These are phyloP conservation scores for Drosophila colorata DNA, from an alignment of 2,888 invertebrate genomes.

Conservation along the genomic window DNA sequence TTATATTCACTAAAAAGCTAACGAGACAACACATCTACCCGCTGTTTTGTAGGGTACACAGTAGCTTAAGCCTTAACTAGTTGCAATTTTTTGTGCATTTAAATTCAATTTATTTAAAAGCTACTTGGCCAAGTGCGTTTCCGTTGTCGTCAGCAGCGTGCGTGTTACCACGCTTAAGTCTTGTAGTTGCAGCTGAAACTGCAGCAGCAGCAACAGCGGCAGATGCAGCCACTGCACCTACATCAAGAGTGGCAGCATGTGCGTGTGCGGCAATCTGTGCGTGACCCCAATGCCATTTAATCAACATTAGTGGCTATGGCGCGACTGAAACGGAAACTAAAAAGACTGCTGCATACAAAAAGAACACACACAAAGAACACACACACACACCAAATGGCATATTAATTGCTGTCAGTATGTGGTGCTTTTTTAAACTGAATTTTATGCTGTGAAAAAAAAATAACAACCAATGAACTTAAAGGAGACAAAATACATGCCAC, in stretches of 20 bases:
- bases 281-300: slow-evolving; percentile 70
- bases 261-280: slow-evolving; percentile 39
- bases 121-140: slow-evolving; percentile 29
- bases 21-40: neutral
- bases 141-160: slow-evolving; percentile 26
- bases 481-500: slow-evolving; percentile 12
- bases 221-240: slow-evolving; percentile 8
- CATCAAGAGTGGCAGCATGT: slow-evolving; percentile 21
- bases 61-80: slow-evolving; percentile 15
- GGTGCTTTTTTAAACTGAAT: slow-evolving; percentile 37
- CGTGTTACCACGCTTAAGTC: slow-evolving; percentile 37
- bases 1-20: neutral
- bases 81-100: slow-evolving; percentile 40
- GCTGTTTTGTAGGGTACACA: neutral
- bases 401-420: slow-evolving; percentile 67
- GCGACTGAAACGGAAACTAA: slow-evolving; percentile 28
- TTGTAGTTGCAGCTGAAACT: slow-evolving; percentile 20
- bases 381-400: slow-evolving; percentile 56
- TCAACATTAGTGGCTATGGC: slow-evolving; percentile 73
- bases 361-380: slow-evolving; percentile 10
- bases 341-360: slow-evolving; percentile 17
- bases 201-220: slow-evolving; percentile 10
- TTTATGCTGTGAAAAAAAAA: slow-evolving; percentile 20
- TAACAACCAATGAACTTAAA: slow-evolving; percentile 65
- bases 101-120: slow-evolving; percentile 58